These are phyloP conservation scores for Apaloderma vittatum DNA, from an alignment of 2,113 vertebrate species.

Conservation along the genomic window DNA sequence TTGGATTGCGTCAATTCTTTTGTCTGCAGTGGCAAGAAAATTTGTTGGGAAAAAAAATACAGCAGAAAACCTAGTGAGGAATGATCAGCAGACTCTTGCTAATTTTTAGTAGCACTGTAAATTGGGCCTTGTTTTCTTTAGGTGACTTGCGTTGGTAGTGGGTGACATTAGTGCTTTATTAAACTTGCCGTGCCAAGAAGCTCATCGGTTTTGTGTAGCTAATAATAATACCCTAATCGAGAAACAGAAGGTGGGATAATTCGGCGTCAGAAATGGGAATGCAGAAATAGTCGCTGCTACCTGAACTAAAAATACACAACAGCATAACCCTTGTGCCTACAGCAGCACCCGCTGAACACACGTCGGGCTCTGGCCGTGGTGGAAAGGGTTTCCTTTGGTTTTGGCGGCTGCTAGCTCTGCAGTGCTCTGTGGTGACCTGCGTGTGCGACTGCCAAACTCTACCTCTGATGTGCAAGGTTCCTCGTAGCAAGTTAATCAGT, in stretches of 20 bases:
- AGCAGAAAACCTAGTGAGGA: neutral
- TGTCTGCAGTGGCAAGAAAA: neutral
- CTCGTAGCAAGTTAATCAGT: neutral
- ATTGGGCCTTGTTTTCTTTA: slow-evolving; percentile 40
- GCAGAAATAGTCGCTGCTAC: slow-evolving; percentile 21
- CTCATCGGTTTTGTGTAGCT: neutral
- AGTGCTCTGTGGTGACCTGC: fast-evolving
- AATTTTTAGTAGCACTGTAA: slow-evolving; percentile 30
- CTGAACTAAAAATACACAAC: slow-evolving; percentile 63
- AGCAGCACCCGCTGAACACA: slow-evolving; percentile 7
- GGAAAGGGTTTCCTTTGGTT: neutral
- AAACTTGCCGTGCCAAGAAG: neutral
- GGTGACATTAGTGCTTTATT: slow-evolving; percentile 48
- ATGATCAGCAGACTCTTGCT: neutral
- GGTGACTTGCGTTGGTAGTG: neutral
- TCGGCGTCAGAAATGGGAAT: neutral
- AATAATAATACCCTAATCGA: slow-evolving; percentile 43
- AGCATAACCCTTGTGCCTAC: slow-evolving; percentile 1
- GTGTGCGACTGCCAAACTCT: neutral
- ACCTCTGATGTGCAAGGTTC: neutral
- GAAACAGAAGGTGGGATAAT: slow-evolving; percentile 68
- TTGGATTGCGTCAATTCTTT: neutral
- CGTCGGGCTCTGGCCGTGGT: neutral
- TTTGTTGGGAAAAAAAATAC: fast-evolving
- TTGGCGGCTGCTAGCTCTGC: neutral